Evolutionary conservation across 2,888 invertebrate species (phyloP).

Genomic region (Ormyrus pomaceus): DNA sequence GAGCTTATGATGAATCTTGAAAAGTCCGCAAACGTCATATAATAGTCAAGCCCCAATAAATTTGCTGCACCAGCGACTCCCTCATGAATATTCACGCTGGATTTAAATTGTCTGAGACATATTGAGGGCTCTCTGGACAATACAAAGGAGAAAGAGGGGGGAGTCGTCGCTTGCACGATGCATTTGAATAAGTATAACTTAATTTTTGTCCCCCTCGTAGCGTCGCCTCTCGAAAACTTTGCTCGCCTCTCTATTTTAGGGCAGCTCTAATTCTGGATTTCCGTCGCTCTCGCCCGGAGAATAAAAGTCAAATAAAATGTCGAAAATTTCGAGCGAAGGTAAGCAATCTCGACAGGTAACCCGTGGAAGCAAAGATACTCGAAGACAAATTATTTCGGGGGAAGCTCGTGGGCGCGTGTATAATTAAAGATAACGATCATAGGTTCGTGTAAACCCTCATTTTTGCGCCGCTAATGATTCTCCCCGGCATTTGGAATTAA

Average conservation of each 20-base stretch:
- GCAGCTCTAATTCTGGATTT: too few species aligned
- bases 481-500: constrained; percentile 24
- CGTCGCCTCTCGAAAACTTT: background rate
- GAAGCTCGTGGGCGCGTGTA: background rate
- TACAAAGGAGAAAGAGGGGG: background rate
- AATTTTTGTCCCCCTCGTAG: too few species aligned
- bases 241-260: too few species aligned
- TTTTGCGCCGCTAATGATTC: constrained; percentile 24
- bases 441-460: background rate
- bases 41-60: constrained; percentile 38
- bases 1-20: constrained; percentile 35
- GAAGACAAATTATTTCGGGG: too few species aligned
- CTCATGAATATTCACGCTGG: constrained; percentile 38
- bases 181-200: too few species aligned
- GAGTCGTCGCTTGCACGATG: too few species aligned
- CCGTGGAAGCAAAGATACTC: too few species aligned
- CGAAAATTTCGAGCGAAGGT: too few species aligned
- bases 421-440: too few species aligned
- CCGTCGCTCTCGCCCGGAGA: too few species aligned
- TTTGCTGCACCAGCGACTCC: constrained; percentile 6
- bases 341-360: too few species aligned
- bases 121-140: constrained; percentile 21
- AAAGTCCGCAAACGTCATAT: constrained; percentile 32
- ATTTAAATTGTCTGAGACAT: constrained; percentile 31
- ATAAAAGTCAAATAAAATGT: too few species aligned